A percentile compares a stretch with the other conserved stretches of the same genome.
phyloP scores from a whole-genome alignment of 2,113 vertebrate genomes.

The Chamaea fasciata region DNA sequence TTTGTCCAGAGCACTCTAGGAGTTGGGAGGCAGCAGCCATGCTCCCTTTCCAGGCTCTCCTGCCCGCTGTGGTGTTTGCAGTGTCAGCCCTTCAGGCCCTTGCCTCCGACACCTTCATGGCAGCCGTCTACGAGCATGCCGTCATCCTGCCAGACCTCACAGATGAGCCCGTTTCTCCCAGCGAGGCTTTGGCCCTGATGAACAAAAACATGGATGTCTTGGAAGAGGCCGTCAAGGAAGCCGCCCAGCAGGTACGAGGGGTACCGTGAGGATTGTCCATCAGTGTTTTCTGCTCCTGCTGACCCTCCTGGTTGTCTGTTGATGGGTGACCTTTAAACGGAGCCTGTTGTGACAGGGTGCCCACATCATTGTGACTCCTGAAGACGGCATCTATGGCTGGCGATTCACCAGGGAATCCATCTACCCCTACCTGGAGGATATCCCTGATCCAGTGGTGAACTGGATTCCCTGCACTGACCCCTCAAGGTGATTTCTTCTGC shows the following conservation, averaged over 20 bases:
- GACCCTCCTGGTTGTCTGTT: not conserved
- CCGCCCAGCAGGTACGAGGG: constrained; percentile 50
- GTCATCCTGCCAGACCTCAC: constrained; percentile 40
- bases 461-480: constrained; percentile 69
- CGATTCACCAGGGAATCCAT: constrained; percentile 63
- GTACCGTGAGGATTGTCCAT: rapidly evolving
- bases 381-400: constrained; percentile 73
- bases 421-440: constrained; percentile 71
- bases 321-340: not conserved
- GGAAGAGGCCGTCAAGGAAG: constrained; percentile 57
- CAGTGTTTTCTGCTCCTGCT: not conserved
- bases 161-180: not conserved
- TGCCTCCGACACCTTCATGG: constrained; percentile 46
- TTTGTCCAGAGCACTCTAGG: not conserved
- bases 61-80: not conserved
- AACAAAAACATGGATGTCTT: constrained; percentile 68
- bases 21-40: not conserved
- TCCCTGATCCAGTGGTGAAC: constrained; percentile 58
- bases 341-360: constrained; percentile 55
- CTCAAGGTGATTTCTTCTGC: not conserved
- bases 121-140: constrained; percentile 59
- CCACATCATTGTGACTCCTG: constrained; percentile 71
- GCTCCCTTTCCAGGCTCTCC: not conserved
- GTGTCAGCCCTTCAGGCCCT: not conserved
- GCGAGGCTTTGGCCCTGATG: constrained; percentile 55